Conservation (phyloP, 1,140 invertebrate species). For the Leptonema lineaticorne region DNA sequence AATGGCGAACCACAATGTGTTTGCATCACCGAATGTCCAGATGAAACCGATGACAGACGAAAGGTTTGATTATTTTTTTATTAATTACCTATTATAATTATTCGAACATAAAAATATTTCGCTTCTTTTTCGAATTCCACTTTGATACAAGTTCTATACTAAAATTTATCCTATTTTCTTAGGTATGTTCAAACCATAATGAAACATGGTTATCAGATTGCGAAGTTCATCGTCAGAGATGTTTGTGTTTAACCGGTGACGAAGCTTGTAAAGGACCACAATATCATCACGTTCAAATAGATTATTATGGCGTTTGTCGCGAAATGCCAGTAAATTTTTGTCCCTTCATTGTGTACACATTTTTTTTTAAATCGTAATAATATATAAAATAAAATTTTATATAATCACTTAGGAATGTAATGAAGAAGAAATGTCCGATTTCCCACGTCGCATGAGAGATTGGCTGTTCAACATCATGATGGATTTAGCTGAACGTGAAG, state of each 20-base stretch:
- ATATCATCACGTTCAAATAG: slow-evolving; percentile 87
- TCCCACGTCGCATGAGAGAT: slow-evolving; percentile 91
- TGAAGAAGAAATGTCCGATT: slow-evolving; percentile 84
- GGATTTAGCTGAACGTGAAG: slow-evolving; percentile 86
- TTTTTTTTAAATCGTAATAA: background rate
- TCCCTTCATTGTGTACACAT: background rate
- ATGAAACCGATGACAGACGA: slow-evolving; percentile 74
- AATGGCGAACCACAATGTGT: slow-evolving; percentile 78
- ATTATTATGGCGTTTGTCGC: slow-evolving; percentile 85
- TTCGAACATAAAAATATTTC: background rate
- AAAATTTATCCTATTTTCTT: slow-evolving; percentile 27
- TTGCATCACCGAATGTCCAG: slow-evolving; percentile 81
- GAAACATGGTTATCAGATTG: slow-evolving; percentile 93
- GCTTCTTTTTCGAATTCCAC: background rate
- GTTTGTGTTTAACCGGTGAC: slow-evolving; percentile 77
- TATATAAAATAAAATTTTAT: background rate
- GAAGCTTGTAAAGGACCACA: slow-evolving; percentile 71
- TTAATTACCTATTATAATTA: background rate
- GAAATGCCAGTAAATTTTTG: slow-evolving; percentile 67
- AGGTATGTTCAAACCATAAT: slow-evolving; percentile 92
- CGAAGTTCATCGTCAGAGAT: slow-evolving; percentile 86
- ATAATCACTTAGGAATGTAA: slow-evolving; percentile 65
- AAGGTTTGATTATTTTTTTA: slow-evolving; percentile 54
- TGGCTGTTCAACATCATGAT: slow-evolving; percentile 97
- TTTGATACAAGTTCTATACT: background rate